These are phyloP conservation scores for Volucella inflata DNA, from an alignment of 2,888 invertebrate species.

Conservation along the genomic window DNA sequence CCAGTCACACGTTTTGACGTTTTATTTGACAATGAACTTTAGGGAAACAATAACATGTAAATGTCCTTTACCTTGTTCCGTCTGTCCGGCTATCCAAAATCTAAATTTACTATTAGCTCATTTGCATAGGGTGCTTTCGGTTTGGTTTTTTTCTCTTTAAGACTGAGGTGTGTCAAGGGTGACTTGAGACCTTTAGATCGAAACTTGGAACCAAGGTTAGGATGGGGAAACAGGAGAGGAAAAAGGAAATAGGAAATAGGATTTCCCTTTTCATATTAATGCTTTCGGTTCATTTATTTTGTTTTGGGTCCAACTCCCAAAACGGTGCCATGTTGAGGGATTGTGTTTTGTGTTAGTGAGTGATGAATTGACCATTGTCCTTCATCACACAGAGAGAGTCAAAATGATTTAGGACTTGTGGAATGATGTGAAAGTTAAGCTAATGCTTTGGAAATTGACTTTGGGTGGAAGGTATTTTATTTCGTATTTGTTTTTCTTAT, in stretches of 20 bases:
- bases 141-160: neutral
- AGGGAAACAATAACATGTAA: conserved; percentile 58
- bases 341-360: neutral
- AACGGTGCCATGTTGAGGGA: neutral
- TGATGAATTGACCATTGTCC: conserved; percentile 37
- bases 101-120: conserved; percentile 54
- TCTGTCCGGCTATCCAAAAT: conserved; percentile 1
- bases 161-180: conserved; percentile 41
- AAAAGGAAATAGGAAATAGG: conserved; percentile 2
- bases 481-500: neutral
- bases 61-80: conserved; percentile 28
- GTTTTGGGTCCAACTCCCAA: neutral
- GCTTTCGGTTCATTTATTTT: conserved; percentile 19
- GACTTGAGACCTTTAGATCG: neutral
- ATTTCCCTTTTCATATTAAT: conserved; percentile 27
- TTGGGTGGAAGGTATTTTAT: too few species aligned
- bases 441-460: conserved; percentile 4
- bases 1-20: conserved; percentile 54
- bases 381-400: neutral
- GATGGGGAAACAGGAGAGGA: too few species aligned
- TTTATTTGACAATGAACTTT: conserved; percentile 49
- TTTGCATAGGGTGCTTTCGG: conserved; percentile 27
- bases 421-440: conserved; percentile 21
- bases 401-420: neutral
- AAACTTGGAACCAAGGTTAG: too few species aligned